These are phyloP conservation scores for Zosterops lateralis DNA, from an alignment of 2,113 vertebrate genomes.

Conservation along the genomic window DNA sequence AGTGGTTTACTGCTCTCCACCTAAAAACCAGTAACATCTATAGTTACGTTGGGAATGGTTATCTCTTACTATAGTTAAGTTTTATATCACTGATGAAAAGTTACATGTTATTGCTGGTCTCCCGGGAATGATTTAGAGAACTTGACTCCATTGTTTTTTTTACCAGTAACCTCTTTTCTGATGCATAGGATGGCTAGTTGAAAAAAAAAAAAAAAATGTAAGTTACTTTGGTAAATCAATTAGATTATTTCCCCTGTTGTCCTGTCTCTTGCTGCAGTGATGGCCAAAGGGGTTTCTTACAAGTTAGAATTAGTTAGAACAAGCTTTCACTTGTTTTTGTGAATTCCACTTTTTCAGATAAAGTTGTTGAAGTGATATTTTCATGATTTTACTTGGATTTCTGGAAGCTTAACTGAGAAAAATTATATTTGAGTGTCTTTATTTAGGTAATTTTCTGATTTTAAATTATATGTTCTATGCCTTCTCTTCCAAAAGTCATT, in stretches of 20 bases:
- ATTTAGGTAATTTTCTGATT: neutral
- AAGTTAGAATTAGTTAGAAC: neutral
- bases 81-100: neutral
- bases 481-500: neutral
- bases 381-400: neutral
- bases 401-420: neutral
- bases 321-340: neutral
- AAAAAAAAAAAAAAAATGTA: neutral
- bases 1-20: neutral
- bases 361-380: neutral
- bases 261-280: neutral
- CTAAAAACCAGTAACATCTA: neutral
- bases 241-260: neutral
- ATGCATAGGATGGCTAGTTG: neutral
- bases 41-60: neutral
- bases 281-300: neutral
- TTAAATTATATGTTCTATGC: neutral
- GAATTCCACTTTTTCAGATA: neutral
- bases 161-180: neutral
- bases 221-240: neutral
- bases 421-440: neutral
- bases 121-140: neutral
- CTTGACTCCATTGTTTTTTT: neutral
- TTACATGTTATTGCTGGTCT: neutral
- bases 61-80: neutral